A percentile compares a stretch with the other conserved stretches of the same genome.
Evolutionary conservation across 2,888 invertebrate genomes (phyloP).

Genomic region (Agrochola lota): DNA sequence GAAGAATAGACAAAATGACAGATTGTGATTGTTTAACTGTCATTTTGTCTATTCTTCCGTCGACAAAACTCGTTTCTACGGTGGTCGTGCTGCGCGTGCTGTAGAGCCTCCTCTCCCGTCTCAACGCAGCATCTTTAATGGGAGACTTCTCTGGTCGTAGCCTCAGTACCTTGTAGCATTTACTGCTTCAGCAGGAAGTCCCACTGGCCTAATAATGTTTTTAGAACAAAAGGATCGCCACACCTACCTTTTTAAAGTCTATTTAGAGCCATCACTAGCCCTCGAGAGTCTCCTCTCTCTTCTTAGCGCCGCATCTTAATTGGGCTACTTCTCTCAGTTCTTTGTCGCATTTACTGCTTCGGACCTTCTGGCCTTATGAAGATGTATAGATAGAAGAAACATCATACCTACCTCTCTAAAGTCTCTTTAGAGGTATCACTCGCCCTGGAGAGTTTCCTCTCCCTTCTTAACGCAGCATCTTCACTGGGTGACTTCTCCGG

Average conservation of each 20-base stretch:
- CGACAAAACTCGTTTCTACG: too few species aligned
- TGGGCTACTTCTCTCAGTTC: conserved; percentile 85
- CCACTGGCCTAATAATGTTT: conserved; percentile 49
- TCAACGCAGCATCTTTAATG: conserved; percentile 76
- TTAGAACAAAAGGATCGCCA: not conserved
- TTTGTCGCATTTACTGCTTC: conserved; percentile 83
- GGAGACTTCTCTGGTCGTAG: conserved; percentile 85
- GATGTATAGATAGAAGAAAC: not conserved
- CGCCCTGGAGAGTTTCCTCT: conserved; percentile 79
- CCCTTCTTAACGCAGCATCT: conserved; percentile 74
- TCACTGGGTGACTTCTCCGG: conserved; percentile 86
- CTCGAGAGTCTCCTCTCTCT: conserved; percentile 80
- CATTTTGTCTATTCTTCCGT: too few species aligned
- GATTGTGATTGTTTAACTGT: too few species aligned
- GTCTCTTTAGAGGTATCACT: conserved; percentile 86
- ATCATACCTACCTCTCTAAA: conserved; percentile 81
- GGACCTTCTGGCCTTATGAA: conserved; percentile 64
- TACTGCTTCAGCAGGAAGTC: conserved; percentile 80
- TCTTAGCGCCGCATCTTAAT: conserved; percentile 76
- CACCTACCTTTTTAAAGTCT: conserved; percentile 80
- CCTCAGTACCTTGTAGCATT: conserved; percentile 82
- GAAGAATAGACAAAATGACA: too few species aligned
- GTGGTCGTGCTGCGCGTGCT: too few species aligned
- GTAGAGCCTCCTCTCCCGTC: conserved; percentile 79
- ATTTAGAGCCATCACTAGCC: conserved; percentile 82